Base-by-base conservation (phyloP, 1,140 invertebrate genomes). In the Ceratina australensis region DNA sequence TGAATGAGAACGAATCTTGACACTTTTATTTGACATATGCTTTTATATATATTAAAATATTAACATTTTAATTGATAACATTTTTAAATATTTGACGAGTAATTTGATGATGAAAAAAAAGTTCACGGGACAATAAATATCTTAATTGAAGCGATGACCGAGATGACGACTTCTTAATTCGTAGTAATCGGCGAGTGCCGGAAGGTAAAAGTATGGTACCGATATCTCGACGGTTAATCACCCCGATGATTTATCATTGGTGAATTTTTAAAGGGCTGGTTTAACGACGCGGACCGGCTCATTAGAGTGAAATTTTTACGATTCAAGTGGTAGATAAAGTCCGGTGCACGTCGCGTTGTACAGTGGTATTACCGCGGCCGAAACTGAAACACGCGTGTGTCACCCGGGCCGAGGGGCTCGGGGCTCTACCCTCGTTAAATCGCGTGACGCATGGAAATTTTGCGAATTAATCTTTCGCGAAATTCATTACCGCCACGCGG, bases 231-330 rank as follows among this genome's bases (percentile, higher is more conserved):
- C 74, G 61, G 66, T 56, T 71, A 59, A 77, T 77, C 74, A 61
- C 74, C 56, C 50, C 66, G 66, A 77, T 77, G 65, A 69, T 69
- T 77, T 71, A 77, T 77, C 74, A 77, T 78, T 63, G 60, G 42
- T 64, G 68, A 78, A 78, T 78, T 68, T 78, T 78, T 78, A 57
- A 72, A 78, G 68, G 75, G 60, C 59, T 49, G 64, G 50, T 72
- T 72, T 78, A 78, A 78, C 75, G 75, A 78, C 24, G 75, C 68
- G 42, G 68, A 22, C 16, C 47, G 67, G 68, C 75, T 78, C 75
- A 78, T 78, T 78, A 78, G 75, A 72, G 68, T 28, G 75, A 56
- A 72, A 22, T 78, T 78, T 72, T 78, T 78, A 72, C 75, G 75
- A 78, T 78, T 78, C 28, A 20, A 57, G 24, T 56, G 50, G 67